Percentiles rank a stretch among this genome's conserved stretches.
phyloP scores from a whole-genome alignment of 2,888 invertebrate genomes.

The Nemoura dubitans region DNA sequence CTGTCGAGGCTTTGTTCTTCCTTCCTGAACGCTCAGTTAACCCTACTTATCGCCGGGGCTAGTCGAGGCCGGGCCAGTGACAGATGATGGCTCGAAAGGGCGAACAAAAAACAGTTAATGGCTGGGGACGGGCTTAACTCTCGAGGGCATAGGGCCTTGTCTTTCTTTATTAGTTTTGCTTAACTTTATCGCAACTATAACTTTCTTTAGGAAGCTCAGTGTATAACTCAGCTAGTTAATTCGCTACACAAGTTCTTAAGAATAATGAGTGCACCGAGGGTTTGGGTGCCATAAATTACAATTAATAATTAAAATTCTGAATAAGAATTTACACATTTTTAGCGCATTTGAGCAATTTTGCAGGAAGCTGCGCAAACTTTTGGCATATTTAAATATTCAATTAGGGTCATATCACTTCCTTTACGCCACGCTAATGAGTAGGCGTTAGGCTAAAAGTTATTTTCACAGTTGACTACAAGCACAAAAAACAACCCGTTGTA shows the following conservation, averaged over 20 bases:
- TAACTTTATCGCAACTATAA: constrained; percentile 3
- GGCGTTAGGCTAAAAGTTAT: too few relatives aligned
- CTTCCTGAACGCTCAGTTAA: not conserved
- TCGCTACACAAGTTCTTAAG: not conserved
- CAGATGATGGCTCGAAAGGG: not conserved
- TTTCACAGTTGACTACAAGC: too few relatives aligned
- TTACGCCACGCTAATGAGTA: too few relatives aligned
- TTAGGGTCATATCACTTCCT: not conserved
- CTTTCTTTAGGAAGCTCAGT: not conserved
- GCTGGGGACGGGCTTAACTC: not conserved
- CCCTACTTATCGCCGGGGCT: not conserved
- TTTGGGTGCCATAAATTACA: not conserved
- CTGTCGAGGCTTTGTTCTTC: not conserved
- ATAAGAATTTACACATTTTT: constrained; percentile 1
- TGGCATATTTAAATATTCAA: not conserved
- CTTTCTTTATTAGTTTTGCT: constrained; percentile 12
- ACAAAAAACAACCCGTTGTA: too few relatives aligned
- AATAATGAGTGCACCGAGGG: not conserved
- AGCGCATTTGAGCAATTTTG: not conserved
- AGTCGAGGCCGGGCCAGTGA: not conserved
- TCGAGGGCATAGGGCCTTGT: not conserved
- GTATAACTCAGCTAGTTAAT: not conserved
- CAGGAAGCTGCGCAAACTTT: not conserved
- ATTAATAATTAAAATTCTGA: not conserved
- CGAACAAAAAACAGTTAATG: constrained; percentile 7